These are phyloP conservation scores for Varroa destructor DNA, from an alignment of 1,140 invertebrate genomes.

Conservation along the genomic window DNA sequence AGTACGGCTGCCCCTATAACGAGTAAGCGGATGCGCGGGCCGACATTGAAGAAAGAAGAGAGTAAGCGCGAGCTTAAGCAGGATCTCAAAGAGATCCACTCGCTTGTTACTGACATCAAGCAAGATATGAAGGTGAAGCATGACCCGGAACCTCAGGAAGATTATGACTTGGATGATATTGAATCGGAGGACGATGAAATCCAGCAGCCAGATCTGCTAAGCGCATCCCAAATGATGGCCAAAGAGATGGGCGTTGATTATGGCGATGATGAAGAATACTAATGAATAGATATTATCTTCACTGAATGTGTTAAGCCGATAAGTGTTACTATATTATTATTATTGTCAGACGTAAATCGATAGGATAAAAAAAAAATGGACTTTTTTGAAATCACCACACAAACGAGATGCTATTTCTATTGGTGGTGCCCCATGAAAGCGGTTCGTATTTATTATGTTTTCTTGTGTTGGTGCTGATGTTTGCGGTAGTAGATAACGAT, in stretches of 20 bases:
- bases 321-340: too few species aligned
- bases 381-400: too few species aligned
- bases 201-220: not conserved
- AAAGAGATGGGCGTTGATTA: constrained; percentile 16
- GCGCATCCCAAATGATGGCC: constrained; percentile 22
- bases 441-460: constrained; percentile 7
- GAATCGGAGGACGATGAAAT: constrained; percentile 11
- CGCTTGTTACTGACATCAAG: not conserved
- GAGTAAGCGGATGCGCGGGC: not conserved
- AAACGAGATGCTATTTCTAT: too few species aligned
- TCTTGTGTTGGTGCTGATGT: not conserved
- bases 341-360: too few species aligned
- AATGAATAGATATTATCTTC: not conserved
- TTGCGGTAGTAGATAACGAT: too few species aligned
- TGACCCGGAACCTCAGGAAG: constrained; percentile 3
- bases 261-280: not conserved
- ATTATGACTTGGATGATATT: constrained; percentile 29
- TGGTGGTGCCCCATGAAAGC: not conserved
- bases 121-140: constrained; percentile 19
- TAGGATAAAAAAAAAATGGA: too few species aligned
- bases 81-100: constrained; percentile 9
- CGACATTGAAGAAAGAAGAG: not conserved
- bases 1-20: not conserved
- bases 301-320: too few species aligned
- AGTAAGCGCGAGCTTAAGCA: constrained; percentile 21